Percentiles rank a stretch among this genome's conserved stretches.
Evolutionary conservation across 1,140 invertebrate genomes (phyloP).

Genomic region (Platorchestia sp.): DNA sequence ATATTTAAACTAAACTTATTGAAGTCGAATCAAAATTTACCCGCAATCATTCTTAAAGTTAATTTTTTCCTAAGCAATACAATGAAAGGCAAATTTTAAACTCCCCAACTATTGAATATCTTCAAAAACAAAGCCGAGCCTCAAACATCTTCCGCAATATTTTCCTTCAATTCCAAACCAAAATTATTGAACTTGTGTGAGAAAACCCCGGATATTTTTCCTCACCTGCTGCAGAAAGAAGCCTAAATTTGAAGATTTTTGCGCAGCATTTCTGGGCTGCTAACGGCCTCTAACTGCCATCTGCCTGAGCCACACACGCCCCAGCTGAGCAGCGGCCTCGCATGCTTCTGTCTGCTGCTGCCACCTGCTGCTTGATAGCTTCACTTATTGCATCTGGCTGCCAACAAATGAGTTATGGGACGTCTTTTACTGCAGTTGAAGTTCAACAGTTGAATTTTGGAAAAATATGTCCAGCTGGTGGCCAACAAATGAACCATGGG

Average conservation of each 20-base stretch:
- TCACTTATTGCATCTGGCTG: neutral
- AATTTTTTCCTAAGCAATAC: no score
- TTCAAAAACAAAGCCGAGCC: neutral
- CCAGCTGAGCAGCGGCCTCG: neutral
- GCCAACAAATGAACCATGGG: neutral
- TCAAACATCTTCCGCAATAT: neutral
- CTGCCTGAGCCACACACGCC: neutral
- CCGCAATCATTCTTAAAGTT: no score
- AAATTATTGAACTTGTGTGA: neutral
- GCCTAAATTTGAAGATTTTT: neutral
- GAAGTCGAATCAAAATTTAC: no score
- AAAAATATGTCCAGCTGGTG: no score
- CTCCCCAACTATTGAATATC: neutral
- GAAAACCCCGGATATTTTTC: neutral
- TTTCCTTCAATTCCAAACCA: neutral
- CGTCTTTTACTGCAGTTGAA: no score
- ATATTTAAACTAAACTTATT: no score
- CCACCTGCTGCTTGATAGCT: neutral
- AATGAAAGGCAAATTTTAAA: neutral
- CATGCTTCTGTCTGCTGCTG: neutral
- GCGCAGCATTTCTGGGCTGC: neutral
- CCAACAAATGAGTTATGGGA: neutral
- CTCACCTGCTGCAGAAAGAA: neutral
- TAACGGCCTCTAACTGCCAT: neutral
- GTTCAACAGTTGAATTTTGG: no score